Percentiles rank a stretch among this genome's conserved stretches.
Evolutionary conservation across 2,113 vertebrate species (phyloP).

Genomic region (Ramphastos sulfuratus): DNA sequence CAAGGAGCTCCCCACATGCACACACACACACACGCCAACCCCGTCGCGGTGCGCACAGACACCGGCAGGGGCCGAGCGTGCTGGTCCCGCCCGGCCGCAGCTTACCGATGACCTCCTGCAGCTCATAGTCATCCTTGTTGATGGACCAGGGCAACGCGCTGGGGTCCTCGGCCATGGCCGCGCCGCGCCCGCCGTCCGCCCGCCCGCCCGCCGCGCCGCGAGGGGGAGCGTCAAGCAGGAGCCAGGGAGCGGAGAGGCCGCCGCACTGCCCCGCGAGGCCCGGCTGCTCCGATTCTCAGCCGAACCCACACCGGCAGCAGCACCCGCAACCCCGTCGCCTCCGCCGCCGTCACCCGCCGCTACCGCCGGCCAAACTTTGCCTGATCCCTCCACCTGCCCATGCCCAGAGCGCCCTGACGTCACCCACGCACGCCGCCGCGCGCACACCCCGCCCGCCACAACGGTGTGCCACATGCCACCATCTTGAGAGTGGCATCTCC

Average conservation of each 20-base stretch:
- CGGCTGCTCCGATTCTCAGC: slow-evolving; percentile 4
- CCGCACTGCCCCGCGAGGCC: neutral
- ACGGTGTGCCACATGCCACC: neutral
- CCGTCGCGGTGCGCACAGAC: neutral
- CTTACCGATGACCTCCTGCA: slow-evolving; percentile 97
- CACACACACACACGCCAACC: neutral
- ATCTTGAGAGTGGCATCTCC: slow-evolving; percentile 55
- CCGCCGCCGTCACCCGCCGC: slow-evolving; percentile 13
- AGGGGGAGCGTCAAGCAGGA: slow-evolving; percentile 31
- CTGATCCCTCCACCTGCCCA: slow-evolving; percentile 60
- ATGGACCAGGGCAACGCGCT: slow-evolving; percentile 94
- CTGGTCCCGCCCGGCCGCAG: neutral
- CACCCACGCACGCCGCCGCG: slow-evolving; percentile 7
- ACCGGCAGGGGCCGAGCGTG: neutral
- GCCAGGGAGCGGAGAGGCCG: neutral
- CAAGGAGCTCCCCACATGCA: neutral
- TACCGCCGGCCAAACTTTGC: slow-evolving; percentile 63
- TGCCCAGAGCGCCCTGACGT: slow-evolving; percentile 64
- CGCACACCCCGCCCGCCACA: neutral
- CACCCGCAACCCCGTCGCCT: neutral
- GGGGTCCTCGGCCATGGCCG: slow-evolving; percentile 92
- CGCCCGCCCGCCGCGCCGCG: slow-evolving; percentile 28
- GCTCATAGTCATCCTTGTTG: slow-evolving; percentile 95
- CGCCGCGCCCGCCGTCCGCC: slow-evolving; percentile 5
- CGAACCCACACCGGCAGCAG: neutral